Evolutionary conservation across 2,113 vertebrate genomes (phyloP).

Genomic region (Peromyscus leucopus): DNA sequence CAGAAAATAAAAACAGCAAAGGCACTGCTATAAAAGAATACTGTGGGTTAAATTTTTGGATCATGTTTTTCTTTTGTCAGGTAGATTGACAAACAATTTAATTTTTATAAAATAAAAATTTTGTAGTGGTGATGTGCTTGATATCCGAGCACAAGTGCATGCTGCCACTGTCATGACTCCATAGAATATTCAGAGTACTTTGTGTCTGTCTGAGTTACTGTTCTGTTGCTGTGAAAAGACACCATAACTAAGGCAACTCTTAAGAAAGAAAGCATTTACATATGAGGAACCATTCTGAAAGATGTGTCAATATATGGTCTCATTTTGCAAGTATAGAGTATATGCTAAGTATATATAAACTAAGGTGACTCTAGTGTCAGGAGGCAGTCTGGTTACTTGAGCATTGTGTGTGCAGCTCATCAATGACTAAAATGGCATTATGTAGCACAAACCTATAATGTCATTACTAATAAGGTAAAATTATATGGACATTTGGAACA

Average conservation of each 20-base stretch:
- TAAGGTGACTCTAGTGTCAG: neutral
- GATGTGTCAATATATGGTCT: neutral
- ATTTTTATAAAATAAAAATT: neutral
- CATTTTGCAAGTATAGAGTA: neutral
- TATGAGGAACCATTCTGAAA: neutral
- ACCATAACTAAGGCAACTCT: neutral
- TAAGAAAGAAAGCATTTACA: neutral
- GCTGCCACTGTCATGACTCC: neutral
- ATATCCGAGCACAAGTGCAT: neutral
- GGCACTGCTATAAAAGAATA: neutral
- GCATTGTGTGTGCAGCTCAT: too few species aligned
- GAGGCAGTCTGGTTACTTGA: neutral
- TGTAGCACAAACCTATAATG: neutral
- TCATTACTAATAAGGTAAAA: neutral
- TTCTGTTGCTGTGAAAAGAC: neutral
- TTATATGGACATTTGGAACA: neutral
- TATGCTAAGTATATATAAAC: neutral
- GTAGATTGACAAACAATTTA: conserved; percentile 21
- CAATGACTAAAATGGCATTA: neutral
- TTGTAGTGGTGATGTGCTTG: neutral
- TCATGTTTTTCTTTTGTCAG: neutral
- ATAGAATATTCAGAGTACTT: neutral
- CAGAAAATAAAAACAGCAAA: conserved; percentile 45
- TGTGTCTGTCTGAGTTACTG: neutral
- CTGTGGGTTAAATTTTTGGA: neutral